Evolutionary conservation across 1,140 invertebrate genomes (phyloP), one percentile per base, ranked within the genome.

Genomic region (Macrocentrus cingulum): DNA sequence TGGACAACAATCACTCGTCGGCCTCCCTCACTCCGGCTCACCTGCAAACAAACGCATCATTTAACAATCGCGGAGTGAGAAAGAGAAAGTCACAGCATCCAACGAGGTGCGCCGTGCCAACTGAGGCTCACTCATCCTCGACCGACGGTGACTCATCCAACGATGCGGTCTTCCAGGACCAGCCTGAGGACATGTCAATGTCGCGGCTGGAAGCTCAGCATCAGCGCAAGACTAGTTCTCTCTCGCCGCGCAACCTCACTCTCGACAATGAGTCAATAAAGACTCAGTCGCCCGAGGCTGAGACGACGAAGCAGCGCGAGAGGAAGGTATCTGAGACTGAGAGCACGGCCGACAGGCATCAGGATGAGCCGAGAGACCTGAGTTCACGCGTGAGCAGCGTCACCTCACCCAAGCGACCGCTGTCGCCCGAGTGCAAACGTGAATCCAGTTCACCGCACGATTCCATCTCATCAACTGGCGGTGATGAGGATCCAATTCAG

Each of bases 81-180:
- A 95, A 97, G 79, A 81, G 95, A 45, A 98, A 97, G 78, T 95
- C 89, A 66, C 88, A 93, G 66, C 95, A 96, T 74, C 95, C 94
- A 0, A 94, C 91, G 0, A 84, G 92, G 55, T 92, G 89, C 70
- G 86, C 91, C 1, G 81, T 88, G 39, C 84, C 82, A 13, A 70
- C 71, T 11, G 77, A 83, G 52, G 72, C 81, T 2, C 80, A 86
- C 34, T 82, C 80, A 5, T 83, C 85, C 34, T 86, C 86, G 59
- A 85, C 83, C 11, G 85, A 87, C 45, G 84, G 84, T 9, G 84
- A 86, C 48, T 84, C 83, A 7, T 89, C 87, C 0, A 87, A 85
- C 63, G 88, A 89, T 66, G 68, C 84, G 50, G 73, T 84, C 39
- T 85, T 82, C 23, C 76, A 80, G 53, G 83, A 84, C 54, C 78